Percentiles rank a stretch among this genome's conserved stretches.
Conservation (phyloP, 92 coral and sea anemone genomes). For the Siderastrea radians region DNA sequence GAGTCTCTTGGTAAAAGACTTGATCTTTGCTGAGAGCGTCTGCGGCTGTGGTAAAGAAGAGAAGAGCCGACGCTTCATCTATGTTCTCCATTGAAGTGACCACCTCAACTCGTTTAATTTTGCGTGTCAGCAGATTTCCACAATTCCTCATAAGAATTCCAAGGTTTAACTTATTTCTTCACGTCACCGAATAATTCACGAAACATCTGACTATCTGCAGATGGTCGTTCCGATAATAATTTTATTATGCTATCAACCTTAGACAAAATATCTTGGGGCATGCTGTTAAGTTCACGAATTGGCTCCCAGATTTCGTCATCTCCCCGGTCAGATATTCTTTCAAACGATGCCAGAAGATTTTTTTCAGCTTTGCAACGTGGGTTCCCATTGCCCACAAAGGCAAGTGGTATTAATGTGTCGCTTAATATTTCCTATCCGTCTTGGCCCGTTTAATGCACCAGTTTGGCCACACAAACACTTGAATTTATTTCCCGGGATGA, state of each 20-base stretch:
- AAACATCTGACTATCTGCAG: constrained; percentile 9
- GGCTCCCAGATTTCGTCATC: not conserved
- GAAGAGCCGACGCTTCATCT: not conserved
- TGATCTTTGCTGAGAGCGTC: too few species aligned
- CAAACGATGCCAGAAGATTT: not conserved
- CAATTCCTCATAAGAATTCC: constrained; percentile 36
- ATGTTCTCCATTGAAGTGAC: constrained; percentile 40
- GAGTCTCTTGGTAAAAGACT: too few species aligned
- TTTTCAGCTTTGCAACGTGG: constrained; percentile 11
- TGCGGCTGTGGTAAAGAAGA: too few species aligned
- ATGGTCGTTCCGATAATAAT: constrained; percentile 7
- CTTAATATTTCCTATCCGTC: constrained; percentile 28
- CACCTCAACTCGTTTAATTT: constrained; percentile 21
- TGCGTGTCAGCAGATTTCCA: constrained; percentile 20
- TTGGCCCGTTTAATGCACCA: not conserved
- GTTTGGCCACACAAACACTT: not conserved
- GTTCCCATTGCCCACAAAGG: constrained; percentile 30
- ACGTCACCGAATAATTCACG: constrained; percentile 30
- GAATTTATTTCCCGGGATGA: not conserved
- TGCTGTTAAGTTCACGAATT: not conserved
- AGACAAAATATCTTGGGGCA: constrained; percentile 28
- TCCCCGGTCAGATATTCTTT: not conserved
- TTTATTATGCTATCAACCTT: constrained; percentile 24
- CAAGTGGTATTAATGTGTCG: constrained; percentile 26
- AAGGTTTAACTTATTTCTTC: constrained; percentile 46